Percentiles rank a stretch among this genome's conserved stretches.
phyloP scores from a whole-genome alignment of 2,113 vertebrate species.

The Mesitornis unicolor region DNA sequence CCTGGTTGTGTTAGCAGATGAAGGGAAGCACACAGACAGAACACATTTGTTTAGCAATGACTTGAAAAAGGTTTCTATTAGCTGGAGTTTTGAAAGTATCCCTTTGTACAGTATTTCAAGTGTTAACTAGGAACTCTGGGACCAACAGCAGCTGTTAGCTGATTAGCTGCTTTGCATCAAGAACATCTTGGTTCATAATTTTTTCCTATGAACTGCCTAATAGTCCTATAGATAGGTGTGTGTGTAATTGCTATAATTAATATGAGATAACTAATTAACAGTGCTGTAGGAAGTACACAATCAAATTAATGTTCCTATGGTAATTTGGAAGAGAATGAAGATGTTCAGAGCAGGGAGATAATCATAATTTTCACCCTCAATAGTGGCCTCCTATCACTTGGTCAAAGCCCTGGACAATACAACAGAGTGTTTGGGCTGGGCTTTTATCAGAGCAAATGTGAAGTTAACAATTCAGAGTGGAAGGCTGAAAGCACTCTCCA shows the following conservation, averaged over 20 bases:
- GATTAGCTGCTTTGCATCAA: slow-evolving; percentile 36
- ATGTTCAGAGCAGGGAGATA: neutral
- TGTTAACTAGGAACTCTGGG: slow-evolving; percentile 40
- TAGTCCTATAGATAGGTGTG: slow-evolving; percentile 63
- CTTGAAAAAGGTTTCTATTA: neutral
- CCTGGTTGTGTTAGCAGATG: neutral
- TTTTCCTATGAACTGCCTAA: slow-evolving; percentile 13
- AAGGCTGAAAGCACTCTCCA: neutral
- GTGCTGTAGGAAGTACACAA: slow-evolving; percentile 47
- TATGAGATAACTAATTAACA: slow-evolving; percentile 59
- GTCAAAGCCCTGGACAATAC: neutral
- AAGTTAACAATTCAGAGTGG: neutral
- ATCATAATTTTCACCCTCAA: neutral
- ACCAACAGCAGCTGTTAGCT: slow-evolving; percentile 46
- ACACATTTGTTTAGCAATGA: neutral
- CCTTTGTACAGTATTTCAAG: slow-evolving; percentile 8
- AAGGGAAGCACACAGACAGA: neutral
- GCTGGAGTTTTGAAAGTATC: neutral
- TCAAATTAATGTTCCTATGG: slow-evolving; percentile 55
- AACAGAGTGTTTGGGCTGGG: neutral
- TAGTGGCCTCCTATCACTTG: neutral
- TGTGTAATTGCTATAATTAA: slow-evolving; percentile 66
- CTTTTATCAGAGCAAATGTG: neutral
- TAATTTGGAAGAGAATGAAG: slow-evolving; percentile 17
- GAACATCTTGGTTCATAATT: neutral